Conservation (phyloP, 1,140 invertebrate species). For the Venturia canescens region DNA sequence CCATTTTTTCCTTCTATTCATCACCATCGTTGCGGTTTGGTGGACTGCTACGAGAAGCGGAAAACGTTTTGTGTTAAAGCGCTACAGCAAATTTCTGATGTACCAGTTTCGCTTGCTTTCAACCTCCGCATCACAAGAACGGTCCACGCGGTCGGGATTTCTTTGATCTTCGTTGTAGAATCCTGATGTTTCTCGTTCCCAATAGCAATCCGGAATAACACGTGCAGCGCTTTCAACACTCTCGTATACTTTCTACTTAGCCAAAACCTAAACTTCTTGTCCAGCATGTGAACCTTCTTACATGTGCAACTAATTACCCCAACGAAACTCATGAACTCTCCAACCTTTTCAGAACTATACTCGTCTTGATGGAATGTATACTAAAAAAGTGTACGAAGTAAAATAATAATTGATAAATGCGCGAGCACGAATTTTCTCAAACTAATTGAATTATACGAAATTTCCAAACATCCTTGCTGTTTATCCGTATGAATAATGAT, state of each 20-base stretch:
- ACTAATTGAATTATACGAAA: too few relatives aligned
- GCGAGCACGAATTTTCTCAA: too few relatives aligned
- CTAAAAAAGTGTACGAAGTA: too few relatives aligned
- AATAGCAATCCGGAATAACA: neutral
- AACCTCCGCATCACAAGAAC: conserved; percentile 51
- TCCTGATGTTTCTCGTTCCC: conserved; percentile 21
- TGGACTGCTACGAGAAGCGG: conserved; percentile 37
- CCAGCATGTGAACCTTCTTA: neutral
- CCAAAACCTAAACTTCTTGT: neutral
- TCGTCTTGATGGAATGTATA: too few relatives aligned
- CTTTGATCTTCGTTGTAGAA: conserved; percentile 58
- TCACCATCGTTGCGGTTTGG: conserved; percentile 14
- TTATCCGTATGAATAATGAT: too few relatives aligned
- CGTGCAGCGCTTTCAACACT: conserved; percentile 21
- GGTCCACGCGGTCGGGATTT: conserved; percentile 52
- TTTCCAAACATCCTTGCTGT: too few relatives aligned
- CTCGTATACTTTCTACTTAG: neutral
- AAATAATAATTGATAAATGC: too few relatives aligned
- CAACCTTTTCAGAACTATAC: too few relatives aligned
- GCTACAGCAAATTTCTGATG: neutral
- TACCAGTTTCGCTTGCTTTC: conserved; percentile 32
- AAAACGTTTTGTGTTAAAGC: conserved; percentile 49
- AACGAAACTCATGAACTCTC: neutral
- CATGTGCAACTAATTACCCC: neutral
- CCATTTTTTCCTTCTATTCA: neutral